Conservation (phyloP, 2,888 invertebrate genomes). For the Fragum whitleyi region DNA sequence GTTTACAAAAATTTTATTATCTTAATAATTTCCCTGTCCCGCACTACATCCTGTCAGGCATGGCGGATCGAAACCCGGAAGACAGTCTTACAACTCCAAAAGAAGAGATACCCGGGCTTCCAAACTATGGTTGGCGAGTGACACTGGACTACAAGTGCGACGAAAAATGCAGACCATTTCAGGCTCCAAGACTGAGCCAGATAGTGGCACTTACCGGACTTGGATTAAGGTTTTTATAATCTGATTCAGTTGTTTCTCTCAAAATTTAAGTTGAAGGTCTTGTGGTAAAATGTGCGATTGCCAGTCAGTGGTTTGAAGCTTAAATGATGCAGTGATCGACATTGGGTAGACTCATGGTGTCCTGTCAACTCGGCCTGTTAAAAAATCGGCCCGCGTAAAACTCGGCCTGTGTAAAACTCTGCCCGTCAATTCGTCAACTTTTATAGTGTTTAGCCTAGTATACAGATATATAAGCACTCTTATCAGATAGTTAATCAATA, state of each 20-base stretch:
- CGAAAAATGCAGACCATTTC: constrained; percentile 81
- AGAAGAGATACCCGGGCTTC: constrained; percentile 77
- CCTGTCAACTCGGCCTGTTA: too few relatives aligned
- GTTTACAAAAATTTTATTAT: constrained; percentile 4
- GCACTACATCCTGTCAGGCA: background rate
- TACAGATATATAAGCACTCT: too few relatives aligned
- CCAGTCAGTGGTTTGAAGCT: too few relatives aligned
- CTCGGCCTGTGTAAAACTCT: too few relatives aligned
- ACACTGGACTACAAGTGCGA: constrained; percentile 76
- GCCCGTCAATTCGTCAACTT: too few relatives aligned
- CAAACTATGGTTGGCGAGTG: constrained; percentile 83
- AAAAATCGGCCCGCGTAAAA: too few relatives aligned
- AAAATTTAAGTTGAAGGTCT: too few relatives aligned
- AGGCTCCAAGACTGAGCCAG: constrained; percentile 89
- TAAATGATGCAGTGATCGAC: too few relatives aligned
- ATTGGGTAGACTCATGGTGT: too few relatives aligned
- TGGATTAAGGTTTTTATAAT: constrained; percentile 89
- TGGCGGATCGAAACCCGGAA: constrained; percentile 66
- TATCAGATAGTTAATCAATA: too few relatives aligned
- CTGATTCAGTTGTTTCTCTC: background rate
- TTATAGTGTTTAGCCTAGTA: too few relatives aligned
- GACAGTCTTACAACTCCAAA: constrained; percentile 74
- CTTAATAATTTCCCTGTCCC: background rate
- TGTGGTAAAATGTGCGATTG: too few relatives aligned
- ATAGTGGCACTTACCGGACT: constrained; percentile 90